Evolutionary conservation across 2,888 invertebrate species (phyloP), one percentile per base, ranked within the genome.

Genomic region (Cantharis rustica): DNA sequence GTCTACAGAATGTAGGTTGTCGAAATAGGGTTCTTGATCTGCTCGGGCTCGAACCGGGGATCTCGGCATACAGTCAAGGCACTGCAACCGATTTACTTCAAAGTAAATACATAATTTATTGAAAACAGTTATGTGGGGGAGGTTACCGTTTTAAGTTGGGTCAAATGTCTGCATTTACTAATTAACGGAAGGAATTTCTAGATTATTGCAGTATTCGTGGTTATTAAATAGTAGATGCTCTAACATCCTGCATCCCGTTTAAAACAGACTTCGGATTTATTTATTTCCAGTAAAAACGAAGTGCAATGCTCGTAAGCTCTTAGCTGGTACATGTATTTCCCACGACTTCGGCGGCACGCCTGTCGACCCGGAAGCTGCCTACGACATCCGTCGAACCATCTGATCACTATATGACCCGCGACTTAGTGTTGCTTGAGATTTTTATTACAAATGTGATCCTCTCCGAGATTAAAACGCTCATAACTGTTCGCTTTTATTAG

Each of bases 351-450:
- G 72, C 62, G 77, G 73, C 79, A 73, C 79, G 79, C 79, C 79
- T 72, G 79, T 61, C 76, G 80, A 81, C 80, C 83, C 83, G 83
- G 84, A 83, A 83, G 79, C 80, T 78, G 79, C 83, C 82, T 81
- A 83, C 83, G 82, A 82, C 82, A 81, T 82, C 82, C 82, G 82
- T 80, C 77, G 80, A 63, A 72, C 76, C 80, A 80, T 80, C 80
- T 80, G 80, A 78, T 63, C 76, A 78, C 75, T 75, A 68, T 70
- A 69, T 70, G 71, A 71, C 74, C 71, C 71, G 77, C 74, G 68
- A 77, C 74, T 68, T 76, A 66, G 71, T 74, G 26, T 71, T 68
- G 68, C 71, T 71, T 74, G 68, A 68, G 63, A 68, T 68, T 74
- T 77, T 73, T 76, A 71, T 70, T 75, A 63, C 69, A 62, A 73